Evolutionary conservation across 2,888 invertebrate species (phyloP).

Genomic region (Dimorphilus gyrociliatus): DNA sequence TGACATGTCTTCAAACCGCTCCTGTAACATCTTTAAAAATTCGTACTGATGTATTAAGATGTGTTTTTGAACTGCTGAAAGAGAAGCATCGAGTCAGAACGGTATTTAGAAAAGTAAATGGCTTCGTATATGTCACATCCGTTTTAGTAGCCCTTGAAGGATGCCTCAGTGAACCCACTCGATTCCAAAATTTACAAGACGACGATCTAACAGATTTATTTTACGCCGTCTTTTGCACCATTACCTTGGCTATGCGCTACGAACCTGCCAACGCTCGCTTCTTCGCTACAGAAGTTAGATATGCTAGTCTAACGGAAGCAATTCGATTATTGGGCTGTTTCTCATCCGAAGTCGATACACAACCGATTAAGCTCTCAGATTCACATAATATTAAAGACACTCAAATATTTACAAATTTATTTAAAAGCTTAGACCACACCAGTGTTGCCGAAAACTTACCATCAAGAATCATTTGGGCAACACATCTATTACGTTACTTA

Average conservation of each 20-base stretch:
- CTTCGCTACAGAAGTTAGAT: slow-evolving; percentile 86
- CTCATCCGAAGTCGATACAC: slow-evolving; percentile 11
- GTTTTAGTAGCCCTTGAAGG: slow-evolving; percentile 81
- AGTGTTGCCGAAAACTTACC: slow-evolving; percentile 48
- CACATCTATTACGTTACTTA: slow-evolving; percentile 65
- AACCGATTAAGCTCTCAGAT: slow-evolving; percentile 1
- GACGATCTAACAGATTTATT: slow-evolving; percentile 44
- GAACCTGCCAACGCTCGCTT: slow-evolving; percentile 98
- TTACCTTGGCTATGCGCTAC: slow-evolving; percentile 93
- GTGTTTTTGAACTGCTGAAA: too few relatives aligned
- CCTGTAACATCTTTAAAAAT: too few relatives aligned
- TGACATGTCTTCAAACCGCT: slow-evolving; percentile 79
- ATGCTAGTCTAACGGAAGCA: slow-evolving; percentile 80
- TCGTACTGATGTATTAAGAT: too few relatives aligned
- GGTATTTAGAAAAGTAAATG: slow-evolving; percentile 90
- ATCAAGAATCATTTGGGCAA: slow-evolving; percentile 59
- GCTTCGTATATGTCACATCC: slow-evolving; percentile 91
- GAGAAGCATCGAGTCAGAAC: slow-evolving; percentile 92
- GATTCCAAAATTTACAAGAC: background rate
- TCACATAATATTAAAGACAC: too few relatives aligned
- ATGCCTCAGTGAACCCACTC: slow-evolving; percentile 26
- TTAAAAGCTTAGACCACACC: too few relatives aligned
- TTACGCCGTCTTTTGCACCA: slow-evolving; percentile 76
- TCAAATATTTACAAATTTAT: too few relatives aligned
- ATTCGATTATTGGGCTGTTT: slow-evolving; percentile 83